These are phyloP conservation scores for Caenorhabditis remanei DNA, from an alignment of 1,140 invertebrate genomes.

Conservation along the genomic window DNA sequence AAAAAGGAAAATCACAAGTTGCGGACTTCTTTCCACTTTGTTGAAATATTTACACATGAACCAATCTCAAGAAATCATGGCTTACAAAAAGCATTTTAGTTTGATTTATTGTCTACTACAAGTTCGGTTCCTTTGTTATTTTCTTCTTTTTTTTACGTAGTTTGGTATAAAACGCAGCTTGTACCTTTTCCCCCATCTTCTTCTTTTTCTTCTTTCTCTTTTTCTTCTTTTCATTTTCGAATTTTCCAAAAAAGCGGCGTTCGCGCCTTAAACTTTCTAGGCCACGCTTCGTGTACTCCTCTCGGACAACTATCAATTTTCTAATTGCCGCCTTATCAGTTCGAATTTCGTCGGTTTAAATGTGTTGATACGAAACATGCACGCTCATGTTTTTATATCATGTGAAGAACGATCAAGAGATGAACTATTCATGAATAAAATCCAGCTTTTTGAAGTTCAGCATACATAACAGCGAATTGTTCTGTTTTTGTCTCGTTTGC, in stretches of 20 bases:
- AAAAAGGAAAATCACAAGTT: background rate
- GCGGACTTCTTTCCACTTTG: no score
- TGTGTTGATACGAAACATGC: background rate
- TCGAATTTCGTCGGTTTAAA: background rate
- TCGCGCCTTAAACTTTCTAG: constrained; percentile 3
- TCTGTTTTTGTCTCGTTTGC: background rate
- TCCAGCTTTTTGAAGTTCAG: background rate
- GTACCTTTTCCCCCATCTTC: background rate
- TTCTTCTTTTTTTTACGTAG: no score
- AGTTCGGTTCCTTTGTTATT: no score
- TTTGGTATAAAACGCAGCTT: no score
- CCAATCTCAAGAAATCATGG: no score
- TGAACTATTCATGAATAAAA: background rate
- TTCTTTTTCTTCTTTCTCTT: background rate
- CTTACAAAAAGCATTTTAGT: no score
- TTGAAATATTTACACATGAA: no score
- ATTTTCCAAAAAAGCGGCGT: background rate
- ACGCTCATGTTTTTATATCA: background rate
- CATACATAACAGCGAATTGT: background rate
- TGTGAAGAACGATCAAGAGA: background rate
- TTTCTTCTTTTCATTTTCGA: background rate
- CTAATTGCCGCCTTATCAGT: background rate
- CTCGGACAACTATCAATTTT: background rate
- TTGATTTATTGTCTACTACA: no score
- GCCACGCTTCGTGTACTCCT: constrained; percentile 4